Evolutionary conservation across 2,113 vertebrate species (phyloP).

Genomic region (Xiphophorus maculatus): DNA sequence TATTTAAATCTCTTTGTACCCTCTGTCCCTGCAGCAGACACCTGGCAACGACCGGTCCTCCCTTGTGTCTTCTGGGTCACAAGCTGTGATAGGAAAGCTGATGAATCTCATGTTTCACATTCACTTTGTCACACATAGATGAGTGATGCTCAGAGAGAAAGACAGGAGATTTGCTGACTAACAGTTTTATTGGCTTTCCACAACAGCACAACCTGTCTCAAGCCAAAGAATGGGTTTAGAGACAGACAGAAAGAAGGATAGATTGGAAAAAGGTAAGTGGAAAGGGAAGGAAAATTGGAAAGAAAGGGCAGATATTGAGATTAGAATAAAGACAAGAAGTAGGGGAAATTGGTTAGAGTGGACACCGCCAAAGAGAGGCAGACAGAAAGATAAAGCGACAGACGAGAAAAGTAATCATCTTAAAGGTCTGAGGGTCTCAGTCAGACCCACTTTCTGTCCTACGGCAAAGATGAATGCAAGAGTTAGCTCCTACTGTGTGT

Average conservation of each 20-base stretch:
- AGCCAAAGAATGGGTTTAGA: slow-evolving; percentile 12
- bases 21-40: slow-evolving; percentile 47
- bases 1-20: slow-evolving; percentile 46
- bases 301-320: slow-evolving; percentile 16
- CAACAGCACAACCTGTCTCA: slow-evolving; percentile 44
- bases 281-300: slow-evolving; percentile 3
- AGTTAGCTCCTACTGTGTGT: slow-evolving; percentile 45
- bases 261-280: neutral
- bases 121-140: slow-evolving; percentile 18
- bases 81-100: slow-evolving; percentile 65
- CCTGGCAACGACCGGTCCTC: slow-evolving; percentile 61
- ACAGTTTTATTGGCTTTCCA: slow-evolving; percentile 40
- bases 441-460: slow-evolving; percentile 60
- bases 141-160: slow-evolving; percentile 22
- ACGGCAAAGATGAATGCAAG: slow-evolving; percentile 53
- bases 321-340: slow-evolving; percentile 9
- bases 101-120: slow-evolving; percentile 54
- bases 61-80: slow-evolving; percentile 74
- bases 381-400: slow-evolving; percentile 50
- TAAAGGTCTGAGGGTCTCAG: slow-evolving; percentile 65
- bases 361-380: slow-evolving; percentile 16
- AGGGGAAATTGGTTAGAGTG: neutral
- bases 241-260: neutral
- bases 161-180: slow-evolving; percentile 67
- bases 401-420: slow-evolving; percentile 64